These are phyloP conservation scores for Cybosia mesomella DNA, from an alignment of 2,888 invertebrate genomes.

Conservation along the genomic window DNA sequence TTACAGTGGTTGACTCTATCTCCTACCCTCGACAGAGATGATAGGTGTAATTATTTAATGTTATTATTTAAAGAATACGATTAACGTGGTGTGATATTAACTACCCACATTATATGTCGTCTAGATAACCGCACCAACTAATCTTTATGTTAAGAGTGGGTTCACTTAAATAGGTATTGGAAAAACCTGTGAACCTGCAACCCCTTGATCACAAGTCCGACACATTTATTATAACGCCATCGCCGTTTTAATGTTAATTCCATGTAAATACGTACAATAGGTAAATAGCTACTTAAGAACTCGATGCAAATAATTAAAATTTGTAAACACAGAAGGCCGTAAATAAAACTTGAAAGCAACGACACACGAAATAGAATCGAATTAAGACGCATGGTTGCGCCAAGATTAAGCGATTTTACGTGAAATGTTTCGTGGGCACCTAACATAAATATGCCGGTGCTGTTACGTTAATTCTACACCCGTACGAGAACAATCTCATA, in stretches of 20 bases:
- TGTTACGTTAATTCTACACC: conserved; percentile 55
- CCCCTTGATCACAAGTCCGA: too few relatives aligned
- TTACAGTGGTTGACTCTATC: not conserved
- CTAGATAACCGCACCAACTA: not conserved
- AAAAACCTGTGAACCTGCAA: too few relatives aligned
- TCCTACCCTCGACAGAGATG: not conserved
- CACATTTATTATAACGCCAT: too few relatives aligned
- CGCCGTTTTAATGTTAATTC: too few relatives aligned
- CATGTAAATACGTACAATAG: too few relatives aligned
- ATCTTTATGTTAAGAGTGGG: not conserved
- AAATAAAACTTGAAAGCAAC: conserved; percentile 17
- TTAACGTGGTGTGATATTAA: not conserved
- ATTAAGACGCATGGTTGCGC: conserved; percentile 31
- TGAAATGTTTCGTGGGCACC: conserved; percentile 34
- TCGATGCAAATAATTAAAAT: not conserved
- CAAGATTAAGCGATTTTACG: conserved; percentile 39
- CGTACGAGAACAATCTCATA: conserved; percentile 65
- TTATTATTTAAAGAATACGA: not conserved
- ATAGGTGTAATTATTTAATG: not conserved
- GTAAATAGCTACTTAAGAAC: not conserved
- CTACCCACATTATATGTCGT: not conserved
- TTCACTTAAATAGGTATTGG: not conserved
- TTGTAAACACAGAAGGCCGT: not conserved
- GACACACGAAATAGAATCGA: conserved; percentile 23
- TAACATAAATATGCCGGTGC: conserved; percentile 51